phyloP scores from a whole-genome alignment of 2,888 invertebrate species.

The Sminthurides aquaticus region DNA sequence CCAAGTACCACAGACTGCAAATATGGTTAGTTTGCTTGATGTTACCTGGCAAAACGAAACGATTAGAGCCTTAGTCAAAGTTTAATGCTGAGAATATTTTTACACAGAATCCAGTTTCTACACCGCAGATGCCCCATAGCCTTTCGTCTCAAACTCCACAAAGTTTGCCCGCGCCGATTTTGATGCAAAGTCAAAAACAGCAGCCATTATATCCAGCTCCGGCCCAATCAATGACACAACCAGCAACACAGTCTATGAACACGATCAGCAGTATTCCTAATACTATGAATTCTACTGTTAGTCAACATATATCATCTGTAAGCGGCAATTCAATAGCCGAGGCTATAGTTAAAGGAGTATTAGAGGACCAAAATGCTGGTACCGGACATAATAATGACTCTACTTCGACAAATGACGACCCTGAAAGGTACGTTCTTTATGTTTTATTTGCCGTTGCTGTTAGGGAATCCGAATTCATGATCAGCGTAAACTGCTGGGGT shows the following conservation, averaged over 20 bases:
- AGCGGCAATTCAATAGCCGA: constrained; percentile 14
- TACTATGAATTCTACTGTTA: background rate
- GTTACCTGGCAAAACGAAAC: too few relatives aligned
- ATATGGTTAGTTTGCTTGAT: background rate
- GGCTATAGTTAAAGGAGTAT: constrained; percentile 9
- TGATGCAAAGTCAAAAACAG: constrained; percentile 6
- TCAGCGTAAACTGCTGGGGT: too few relatives aligned
- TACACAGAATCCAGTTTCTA: too few relatives aligned
- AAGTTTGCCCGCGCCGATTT: background rate
- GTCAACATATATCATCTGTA: constrained; percentile 4
- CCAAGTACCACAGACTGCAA: background rate
- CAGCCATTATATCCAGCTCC: constrained; percentile 8
- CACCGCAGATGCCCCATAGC: too few relatives aligned
- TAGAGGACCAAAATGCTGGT: constrained; percentile 10
- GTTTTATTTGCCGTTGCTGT: background rate
- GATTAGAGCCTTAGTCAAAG: too few relatives aligned
- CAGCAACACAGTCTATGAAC: background rate
- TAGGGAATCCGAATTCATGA: background rate
- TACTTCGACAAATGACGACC: background rate
- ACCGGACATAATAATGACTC: constrained; percentile 7
- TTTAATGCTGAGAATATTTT: too few relatives aligned
- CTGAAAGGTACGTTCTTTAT: background rate
- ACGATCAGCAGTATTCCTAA: background rate
- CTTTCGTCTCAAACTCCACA: constrained; percentile 16
- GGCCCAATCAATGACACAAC: background rate